A percentile compares a stretch with the other conserved stretches of the same genome.
phyloP scores from a whole-genome alignment of 2,113 vertebrate species.

The Anoura caudifer region DNA sequence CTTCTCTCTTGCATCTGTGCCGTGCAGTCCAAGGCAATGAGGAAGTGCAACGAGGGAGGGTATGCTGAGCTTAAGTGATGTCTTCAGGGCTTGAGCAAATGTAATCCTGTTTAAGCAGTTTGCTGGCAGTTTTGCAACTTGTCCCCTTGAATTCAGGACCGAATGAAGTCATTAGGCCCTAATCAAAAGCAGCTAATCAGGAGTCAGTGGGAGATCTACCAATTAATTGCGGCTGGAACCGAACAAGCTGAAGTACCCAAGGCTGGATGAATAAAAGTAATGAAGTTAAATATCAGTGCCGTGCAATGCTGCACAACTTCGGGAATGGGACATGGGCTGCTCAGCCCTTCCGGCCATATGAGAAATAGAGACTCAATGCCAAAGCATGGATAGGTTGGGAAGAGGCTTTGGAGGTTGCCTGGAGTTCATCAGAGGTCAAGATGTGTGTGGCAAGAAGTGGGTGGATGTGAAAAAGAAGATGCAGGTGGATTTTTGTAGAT shows the following conservation, averaged over 20 bases:
- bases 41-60: background rate
- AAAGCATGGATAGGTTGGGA: background rate
- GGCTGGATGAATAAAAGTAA: conserved; percentile 57
- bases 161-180: conserved; percentile 81
- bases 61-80: conserved; percentile 44
- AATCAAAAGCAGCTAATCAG: conserved; percentile 85
- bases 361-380: background rate
- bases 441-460: background rate
- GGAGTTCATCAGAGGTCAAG: background rate
- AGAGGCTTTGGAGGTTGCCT: background rate
- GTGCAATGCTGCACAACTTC: background rate
- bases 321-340: background rate
- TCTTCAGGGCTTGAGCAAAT: conserved; percentile 67
- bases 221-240: conserved; percentile 76
- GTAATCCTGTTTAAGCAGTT: conserved; percentile 70
- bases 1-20: background rate
- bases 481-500: background rate
- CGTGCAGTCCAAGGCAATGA: background rate
- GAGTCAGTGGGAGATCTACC: conserved; percentile 80
- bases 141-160: conserved; percentile 72
- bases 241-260: conserved; percentile 26
- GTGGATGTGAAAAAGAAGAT: background rate
- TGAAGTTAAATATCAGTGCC: conserved; percentile 47
- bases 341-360: background rate
- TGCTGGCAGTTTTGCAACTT: conserved; percentile 63